A percentile compares a stretch with the other conserved stretches of the same genome.
phyloP scores from a whole-genome alignment of 1,140 invertebrate genomes.

The Phymastichus coffea region DNA sequence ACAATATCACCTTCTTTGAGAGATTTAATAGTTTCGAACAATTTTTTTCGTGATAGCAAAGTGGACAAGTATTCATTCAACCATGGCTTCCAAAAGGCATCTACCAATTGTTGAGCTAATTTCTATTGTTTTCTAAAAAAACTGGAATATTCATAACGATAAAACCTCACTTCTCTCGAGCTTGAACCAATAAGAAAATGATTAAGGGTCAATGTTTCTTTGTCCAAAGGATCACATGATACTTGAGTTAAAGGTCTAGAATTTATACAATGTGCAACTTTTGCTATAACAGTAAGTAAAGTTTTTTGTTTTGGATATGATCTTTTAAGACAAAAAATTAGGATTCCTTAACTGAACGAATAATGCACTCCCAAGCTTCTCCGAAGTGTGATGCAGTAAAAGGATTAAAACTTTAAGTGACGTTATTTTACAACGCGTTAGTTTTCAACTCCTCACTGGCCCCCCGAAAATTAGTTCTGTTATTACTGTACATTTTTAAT shows the following conservation, averaged over 20 bases:
- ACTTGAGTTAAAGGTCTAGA: slow-evolving; percentile 17
- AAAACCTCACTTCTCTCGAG: neutral
- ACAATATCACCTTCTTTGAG: slow-evolving; percentile 1
- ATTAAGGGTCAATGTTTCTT: slow-evolving; percentile 31
- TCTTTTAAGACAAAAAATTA: neutral
- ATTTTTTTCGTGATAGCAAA: slow-evolving; percentile 28
- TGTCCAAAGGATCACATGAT: slow-evolving; percentile 23
- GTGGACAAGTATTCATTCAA: slow-evolving; percentile 31
- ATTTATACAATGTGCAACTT: neutral
- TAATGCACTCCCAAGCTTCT: neutral
- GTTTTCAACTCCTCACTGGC: neutral
- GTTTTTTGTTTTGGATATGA: neutral
- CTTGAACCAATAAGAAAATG: slow-evolving; percentile 38
- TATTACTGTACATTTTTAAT: slow-evolving; percentile 11
- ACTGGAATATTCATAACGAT: neutral
- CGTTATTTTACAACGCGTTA: neutral
- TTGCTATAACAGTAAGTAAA: neutral
- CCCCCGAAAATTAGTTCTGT: slow-evolving; percentile 21
- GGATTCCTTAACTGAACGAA: neutral
- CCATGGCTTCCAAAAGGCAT: slow-evolving; percentile 35
- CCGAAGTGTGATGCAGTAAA: neutral
- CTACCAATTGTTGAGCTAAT: slow-evolving; percentile 23
- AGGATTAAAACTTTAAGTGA: neutral
- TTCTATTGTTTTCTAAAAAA: slow-evolving; percentile 3
- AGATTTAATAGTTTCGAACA: neutral